Percentiles rank a stretch among this genome's conserved stretches.
Conservation (phyloP, 2,113 vertebrate species). For the Rhinopomastus cyanomelas region DNA sequence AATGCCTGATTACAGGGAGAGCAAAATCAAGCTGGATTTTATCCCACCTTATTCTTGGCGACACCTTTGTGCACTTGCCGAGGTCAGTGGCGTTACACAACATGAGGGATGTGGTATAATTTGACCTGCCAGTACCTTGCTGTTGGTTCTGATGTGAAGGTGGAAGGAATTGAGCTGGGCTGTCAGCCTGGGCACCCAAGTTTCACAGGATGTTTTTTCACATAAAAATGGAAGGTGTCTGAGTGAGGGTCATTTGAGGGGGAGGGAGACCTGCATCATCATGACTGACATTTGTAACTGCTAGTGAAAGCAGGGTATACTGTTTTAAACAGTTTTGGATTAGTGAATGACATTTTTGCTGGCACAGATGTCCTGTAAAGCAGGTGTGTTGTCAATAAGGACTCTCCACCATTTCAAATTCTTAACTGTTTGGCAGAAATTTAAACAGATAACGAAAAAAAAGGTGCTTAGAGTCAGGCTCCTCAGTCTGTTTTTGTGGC, state of each 20-base stretch:
- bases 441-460: background rate
- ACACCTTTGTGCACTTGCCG: background rate
- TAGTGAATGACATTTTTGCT: background rate
- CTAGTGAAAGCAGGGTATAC: fast-evolving
- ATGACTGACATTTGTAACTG: background rate
- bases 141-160: background rate
- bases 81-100: background rate
- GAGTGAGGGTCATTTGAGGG: background rate
- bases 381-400: background rate
- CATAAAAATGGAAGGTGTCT: fast-evolving
- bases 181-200: background rate
- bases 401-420: background rate
- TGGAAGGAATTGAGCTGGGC: background rate
- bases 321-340: background rate
- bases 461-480: background rate
- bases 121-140: fast-evolving
- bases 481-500: background rate
- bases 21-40: background rate
- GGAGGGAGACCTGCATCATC: background rate
- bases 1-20: background rate
- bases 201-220: background rate
- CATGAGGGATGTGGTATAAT: fast-evolving
- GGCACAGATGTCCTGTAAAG: background rate
- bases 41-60: background rate
- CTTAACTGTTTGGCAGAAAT: background rate